Percentiles rank a stretch among this genome's conserved stretches.
These are phyloP conservation scores for Choreutis nemorana DNA, from an alignment of 2,888 invertebrate genomes.

Conservation along the genomic window DNA sequence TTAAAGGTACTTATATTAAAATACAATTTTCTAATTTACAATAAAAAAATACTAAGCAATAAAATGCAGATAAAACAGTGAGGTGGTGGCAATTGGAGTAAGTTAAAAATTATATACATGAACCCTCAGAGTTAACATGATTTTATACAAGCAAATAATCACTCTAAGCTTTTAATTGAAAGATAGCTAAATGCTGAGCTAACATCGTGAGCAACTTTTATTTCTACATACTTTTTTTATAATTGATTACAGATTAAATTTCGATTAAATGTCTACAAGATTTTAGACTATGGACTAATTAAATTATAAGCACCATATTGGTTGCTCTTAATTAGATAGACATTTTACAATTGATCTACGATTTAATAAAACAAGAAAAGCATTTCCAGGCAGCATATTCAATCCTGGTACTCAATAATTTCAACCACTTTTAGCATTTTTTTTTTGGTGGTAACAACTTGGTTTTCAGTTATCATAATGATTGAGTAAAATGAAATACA, in stretches of 20 bases:
- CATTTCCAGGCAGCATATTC: too few relatives aligned
- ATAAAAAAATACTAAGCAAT: conserved; percentile 13
- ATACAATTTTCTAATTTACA: conserved; percentile 29
- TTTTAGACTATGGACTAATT: conserved; percentile 22
- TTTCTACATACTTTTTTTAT: too few relatives aligned
- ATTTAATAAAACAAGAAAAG: too few relatives aligned
- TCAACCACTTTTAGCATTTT: too few relatives aligned
- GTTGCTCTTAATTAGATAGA: conserved; percentile 42
- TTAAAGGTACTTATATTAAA: conserved; percentile 41
- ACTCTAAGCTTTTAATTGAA: neutral
- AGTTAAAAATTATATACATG: conserved; percentile 19
- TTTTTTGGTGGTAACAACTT: too few relatives aligned
- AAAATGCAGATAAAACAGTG: conserved; percentile 15
- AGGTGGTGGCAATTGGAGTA: conserved; percentile 41
- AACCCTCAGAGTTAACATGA: too few relatives aligned
- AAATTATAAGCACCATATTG: conserved; percentile 44
- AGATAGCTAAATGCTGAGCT: too few relatives aligned
- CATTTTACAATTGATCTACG: conserved; percentile 6
- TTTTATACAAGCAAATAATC: neutral
- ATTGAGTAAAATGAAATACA: too few relatives aligned
- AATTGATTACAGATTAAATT: neutral
- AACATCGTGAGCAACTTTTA: too few relatives aligned
- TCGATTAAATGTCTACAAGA: neutral
- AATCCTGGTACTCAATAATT: too few relatives aligned
- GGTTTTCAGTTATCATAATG: too few relatives aligned